Evolutionary conservation across 2,113 vertebrate species (phyloP), one percentile per base, ranked within the genome.

Genomic region (Cnemophilus loriae): DNA sequence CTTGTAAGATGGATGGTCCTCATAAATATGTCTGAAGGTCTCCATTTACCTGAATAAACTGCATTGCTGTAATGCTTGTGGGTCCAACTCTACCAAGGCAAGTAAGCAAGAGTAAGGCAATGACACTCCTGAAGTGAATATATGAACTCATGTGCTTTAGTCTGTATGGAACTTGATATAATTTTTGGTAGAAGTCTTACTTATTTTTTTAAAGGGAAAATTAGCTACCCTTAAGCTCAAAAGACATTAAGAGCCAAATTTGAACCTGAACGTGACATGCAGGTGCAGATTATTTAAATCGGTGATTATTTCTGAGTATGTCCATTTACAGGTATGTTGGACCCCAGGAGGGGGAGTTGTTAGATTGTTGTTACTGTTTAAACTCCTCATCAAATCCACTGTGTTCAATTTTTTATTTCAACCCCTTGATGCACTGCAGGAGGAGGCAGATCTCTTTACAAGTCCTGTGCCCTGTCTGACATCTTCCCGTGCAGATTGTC

Each of bases 11-110:
- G 59, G 20, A 84, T 82, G 33, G 20, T 64, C 56, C 26, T 85
- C 87, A 41, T 86, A 84, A 88, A 71, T 46, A 91, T 57, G 44
- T 83, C 84, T 81, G 89, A 94, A 97, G 50, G 37, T 63, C 33
- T 91, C 30, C 30, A 41, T 84, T 90, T 93, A 76, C 35, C 46
- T 47, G 55, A 60, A 86, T 56, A 63, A 89, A 65, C 22, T 61
- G 56, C 64, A 90, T 79, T 92, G 28, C 64, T 88, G 39, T 73
- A 83, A 57, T 80, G 47, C 42, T 60, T 80, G 33, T 81, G 64
- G 17, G 33, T 50, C 55, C 44, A 85, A 13, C 21, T 56, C 82
- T 81, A n/a, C 50, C 33, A 47, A 52, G 15, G 8, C 17, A 80
- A 91, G 46, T 23, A 74, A 69, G 33, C 18, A 64, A n/a, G 19